Evolutionary conservation across 2,113 vertebrate species (phyloP), one percentile per base, ranked within the genome.

Genomic region (Bos javanicus): DNA sequence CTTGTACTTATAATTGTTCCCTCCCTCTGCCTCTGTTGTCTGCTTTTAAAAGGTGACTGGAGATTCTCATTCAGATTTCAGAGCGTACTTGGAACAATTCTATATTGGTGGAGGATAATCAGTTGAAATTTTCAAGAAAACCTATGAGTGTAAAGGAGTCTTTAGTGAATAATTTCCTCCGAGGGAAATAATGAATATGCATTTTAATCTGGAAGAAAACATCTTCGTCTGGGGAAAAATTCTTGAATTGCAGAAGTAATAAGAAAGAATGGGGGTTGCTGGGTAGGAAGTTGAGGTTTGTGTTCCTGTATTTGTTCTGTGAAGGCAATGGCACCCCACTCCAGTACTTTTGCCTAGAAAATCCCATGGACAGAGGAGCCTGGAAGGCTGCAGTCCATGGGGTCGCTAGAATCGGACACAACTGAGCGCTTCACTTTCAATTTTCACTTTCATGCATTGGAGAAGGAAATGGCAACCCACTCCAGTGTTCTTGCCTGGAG

Each of bases 181-280:
- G 74, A n/a, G 83, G 59, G 50, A 86, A 96, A 83, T 85, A 92
- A 57, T 62, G 56, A 89, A 36, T 39, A 62, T 87, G 36, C 33
- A 39, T 94, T 90, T 74, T 64, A 74, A 93, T 56, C 9, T 88
- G 21, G 33, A 92, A 30, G 15, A 84, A 84, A 56, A 6, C 86
- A 28, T 54, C 16, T 82, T 91, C 1, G 30, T 48, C 33, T n/a
- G 28, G 28, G 17, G 89, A 56, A 91, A 87, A 90, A 60, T 74
- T 83, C 74, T 74, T 91, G n/a, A 97, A 59, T 92, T 95, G 33
- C 33, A 92, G 30, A 91, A 95, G 52, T 88, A 92, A 71, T 64
- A 94, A 33, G 48, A 39, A 52, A 59, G 67, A 81, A 16, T 59
- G 85, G 78, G 36, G 25, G 33, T 78, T 7, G 50, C 36, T 88